Conservation (phyloP, 2,888 invertebrate species). For the Tenthredo mesomela region DNA sequence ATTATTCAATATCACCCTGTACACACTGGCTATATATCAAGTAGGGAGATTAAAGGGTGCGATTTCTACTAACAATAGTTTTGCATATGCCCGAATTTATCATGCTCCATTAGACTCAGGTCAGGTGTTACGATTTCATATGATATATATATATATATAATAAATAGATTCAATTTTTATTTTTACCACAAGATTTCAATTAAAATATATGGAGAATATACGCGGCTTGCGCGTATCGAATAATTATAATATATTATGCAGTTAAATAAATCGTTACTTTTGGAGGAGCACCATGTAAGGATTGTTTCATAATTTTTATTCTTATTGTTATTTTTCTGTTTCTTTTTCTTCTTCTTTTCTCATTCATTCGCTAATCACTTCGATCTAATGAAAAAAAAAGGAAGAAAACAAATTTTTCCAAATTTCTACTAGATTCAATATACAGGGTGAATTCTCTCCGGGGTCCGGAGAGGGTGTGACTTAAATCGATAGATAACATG, state of each 20-base stretch:
- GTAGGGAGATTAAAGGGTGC: slow-evolving; percentile 57
- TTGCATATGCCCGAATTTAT: slow-evolving; percentile 72
- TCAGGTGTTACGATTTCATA: slow-evolving; percentile 37
- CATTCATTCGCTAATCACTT: neutral
- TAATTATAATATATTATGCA: neutral
- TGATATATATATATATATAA: neutral
- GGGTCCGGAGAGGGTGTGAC: too few relatives aligned
- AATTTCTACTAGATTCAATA: neutral
- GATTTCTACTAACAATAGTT: slow-evolving; percentile 57
- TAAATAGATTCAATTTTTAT: slow-evolving; percentile 16
- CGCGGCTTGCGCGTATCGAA: slow-evolving; percentile 45
- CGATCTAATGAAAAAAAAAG: neutral
- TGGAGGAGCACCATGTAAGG: neutral
- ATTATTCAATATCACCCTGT: slow-evolving; percentile 26
- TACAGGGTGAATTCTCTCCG: too few relatives aligned
- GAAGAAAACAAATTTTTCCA: neutral
- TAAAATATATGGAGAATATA: neutral
- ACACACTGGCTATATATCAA: slow-evolving; percentile 45
- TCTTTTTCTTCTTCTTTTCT: too few relatives aligned
- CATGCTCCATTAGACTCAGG: slow-evolving; percentile 58
- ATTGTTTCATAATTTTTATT: neutral
- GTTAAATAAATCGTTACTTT: neutral
- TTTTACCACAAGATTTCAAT: slow-evolving; percentile 4
- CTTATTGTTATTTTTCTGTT: too few relatives aligned
- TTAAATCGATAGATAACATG: too few relatives aligned